Percentiles rank a stretch among this genome's conserved stretches.
Evolutionary conservation across 2,113 vertebrate species (phyloP).

Genomic region (Copsychus sechellarum): DNA sequence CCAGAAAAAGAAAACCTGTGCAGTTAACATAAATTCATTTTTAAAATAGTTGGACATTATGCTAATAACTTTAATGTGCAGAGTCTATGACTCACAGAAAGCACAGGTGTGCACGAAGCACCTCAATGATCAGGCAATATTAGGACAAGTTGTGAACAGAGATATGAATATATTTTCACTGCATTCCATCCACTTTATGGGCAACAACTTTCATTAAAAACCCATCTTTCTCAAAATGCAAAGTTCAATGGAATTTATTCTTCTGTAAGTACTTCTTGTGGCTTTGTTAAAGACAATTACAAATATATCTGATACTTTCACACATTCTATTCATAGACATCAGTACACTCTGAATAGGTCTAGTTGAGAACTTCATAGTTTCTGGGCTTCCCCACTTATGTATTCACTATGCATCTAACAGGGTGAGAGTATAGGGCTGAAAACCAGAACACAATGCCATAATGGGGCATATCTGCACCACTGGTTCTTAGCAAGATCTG

Average conservation of each 20-base stretch:
- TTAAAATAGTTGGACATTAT: background rate
- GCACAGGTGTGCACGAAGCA: background rate
- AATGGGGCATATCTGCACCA: background rate
- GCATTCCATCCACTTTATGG: background rate
- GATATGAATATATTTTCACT: background rate
- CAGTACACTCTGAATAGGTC: background rate
- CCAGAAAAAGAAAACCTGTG: background rate
- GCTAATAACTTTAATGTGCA: background rate
- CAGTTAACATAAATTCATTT: background rate
- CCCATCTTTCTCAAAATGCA: background rate
- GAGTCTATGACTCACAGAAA: background rate
- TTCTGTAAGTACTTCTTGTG: background rate
- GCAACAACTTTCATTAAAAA: background rate
- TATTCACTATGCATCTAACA: background rate
- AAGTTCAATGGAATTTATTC: background rate
- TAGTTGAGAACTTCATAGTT: background rate
- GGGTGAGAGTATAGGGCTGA: background rate
- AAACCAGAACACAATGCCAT: background rate
- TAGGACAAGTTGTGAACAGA: background rate
- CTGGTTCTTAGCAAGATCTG: background rate
- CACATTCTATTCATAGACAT: background rate
- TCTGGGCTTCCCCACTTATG: background rate
- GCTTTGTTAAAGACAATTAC: background rate
- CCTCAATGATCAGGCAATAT: background rate
- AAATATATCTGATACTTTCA: background rate